Percentiles rank a stretch among this genome's conserved stretches.
Conservation (phyloP, 1,140 invertebrate genomes). For the Pantala flavescens region DNA sequence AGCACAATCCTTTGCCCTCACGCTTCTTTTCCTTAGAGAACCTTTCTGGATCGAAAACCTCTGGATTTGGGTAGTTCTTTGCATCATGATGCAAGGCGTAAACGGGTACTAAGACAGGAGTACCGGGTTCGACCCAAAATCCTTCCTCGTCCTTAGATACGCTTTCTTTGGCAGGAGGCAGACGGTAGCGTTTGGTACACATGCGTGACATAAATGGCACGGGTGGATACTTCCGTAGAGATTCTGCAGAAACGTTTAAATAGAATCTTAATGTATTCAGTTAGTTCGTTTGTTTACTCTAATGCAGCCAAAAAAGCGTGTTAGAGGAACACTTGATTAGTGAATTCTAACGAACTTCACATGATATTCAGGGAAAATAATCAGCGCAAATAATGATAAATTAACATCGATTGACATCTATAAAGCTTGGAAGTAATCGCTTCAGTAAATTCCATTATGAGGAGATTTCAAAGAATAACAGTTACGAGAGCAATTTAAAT, state of each 20-base stretch:
- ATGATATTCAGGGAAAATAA: too few relatives aligned
- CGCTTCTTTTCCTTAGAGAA: constrained; percentile 41
- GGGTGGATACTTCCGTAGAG: constrained; percentile 41
- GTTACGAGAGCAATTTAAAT: too few relatives aligned
- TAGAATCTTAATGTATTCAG: too few relatives aligned
- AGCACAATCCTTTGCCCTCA: constrained; percentile 45
- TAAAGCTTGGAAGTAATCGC: too few relatives aligned
- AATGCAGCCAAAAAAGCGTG: too few relatives aligned
- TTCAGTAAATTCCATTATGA: too few relatives aligned
- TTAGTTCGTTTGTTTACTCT: too few relatives aligned
- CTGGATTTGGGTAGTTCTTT: constrained; percentile 49
- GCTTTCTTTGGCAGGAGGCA: constrained; percentile 29
- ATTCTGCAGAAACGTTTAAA: constrained; percentile 31
- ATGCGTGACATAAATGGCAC: constrained; percentile 38
- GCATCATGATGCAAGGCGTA: constrained; percentile 53
- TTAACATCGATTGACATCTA: too few relatives aligned
- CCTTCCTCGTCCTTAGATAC: constrained; percentile 27
- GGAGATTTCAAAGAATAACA: too few relatives aligned
- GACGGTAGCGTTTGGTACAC: constrained; percentile 39
- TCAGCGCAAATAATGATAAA: too few relatives aligned
- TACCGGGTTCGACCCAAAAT: constrained; percentile 38
- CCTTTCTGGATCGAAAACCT: constrained; percentile 54
- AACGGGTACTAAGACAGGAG: constrained; percentile 39
- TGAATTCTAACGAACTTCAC: too few relatives aligned
- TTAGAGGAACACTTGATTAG: too few relatives aligned